phyloP scores from a whole-genome alignment of 2,113 vertebrate genomes.

The Ivindomyrus marchei region DNA sequence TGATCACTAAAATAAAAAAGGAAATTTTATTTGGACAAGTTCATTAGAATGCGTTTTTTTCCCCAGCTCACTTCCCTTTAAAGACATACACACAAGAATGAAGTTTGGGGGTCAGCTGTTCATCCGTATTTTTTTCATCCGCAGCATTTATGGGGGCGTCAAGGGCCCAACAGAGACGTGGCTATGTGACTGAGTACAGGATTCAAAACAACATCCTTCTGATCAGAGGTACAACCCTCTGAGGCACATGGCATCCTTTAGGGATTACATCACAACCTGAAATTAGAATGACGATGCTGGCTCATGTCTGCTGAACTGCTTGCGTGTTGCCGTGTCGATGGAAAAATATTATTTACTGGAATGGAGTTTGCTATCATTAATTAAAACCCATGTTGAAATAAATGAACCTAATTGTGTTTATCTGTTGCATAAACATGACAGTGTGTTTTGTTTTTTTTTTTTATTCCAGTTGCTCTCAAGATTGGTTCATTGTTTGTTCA shows the following conservation, averaged over 20 bases:
- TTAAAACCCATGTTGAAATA: neutral
- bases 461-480: neutral
- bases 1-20: neutral
- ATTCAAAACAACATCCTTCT: neutral
- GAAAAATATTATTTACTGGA: neutral
- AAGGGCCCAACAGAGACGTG: neutral
- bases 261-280: neutral
- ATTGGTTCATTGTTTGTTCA: neutral
- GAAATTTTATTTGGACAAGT: neutral
- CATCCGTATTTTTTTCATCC: no score
- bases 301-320: neutral
- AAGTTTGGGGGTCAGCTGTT: neutral
- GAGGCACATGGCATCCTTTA: neutral
- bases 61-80: no score
- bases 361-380: neutral
- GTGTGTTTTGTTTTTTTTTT: neutral
- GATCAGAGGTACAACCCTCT: neutral
- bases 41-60: no score
- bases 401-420: neutral
- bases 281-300: neutral
- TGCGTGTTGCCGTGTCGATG: neutral
- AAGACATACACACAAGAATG: no score
- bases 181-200: neutral
- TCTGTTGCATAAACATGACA: neutral
- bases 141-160: neutral